Base-by-base conservation (phyloP, 2,888 invertebrate species). In the Eristalis arbustorum region DNA sequence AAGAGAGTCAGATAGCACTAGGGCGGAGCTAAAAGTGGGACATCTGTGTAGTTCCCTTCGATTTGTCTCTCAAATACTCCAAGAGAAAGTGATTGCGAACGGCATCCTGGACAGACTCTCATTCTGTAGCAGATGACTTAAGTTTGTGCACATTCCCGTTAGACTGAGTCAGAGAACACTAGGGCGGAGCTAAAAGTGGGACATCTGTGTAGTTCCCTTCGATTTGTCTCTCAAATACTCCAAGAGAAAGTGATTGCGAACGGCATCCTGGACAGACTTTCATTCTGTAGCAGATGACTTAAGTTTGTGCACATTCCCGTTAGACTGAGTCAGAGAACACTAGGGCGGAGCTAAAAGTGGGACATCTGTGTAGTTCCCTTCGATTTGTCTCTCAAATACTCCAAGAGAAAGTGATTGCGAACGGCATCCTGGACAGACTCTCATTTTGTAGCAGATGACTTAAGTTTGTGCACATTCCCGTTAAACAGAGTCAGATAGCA, bases 31-130 rank as follows among this genome's bases (percentile, higher is more conserved):
- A n/a, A 74, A 81, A 68, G 73, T 81, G 68, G 72, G 82, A 76
- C 71, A 18, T n/a, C 37, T 61, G 59, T 72, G 69, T 34, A 22
- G n/a, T n/a, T 25, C 11, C 34, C 13, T 66, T 69, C 10, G 57
- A 56, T 59, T 64, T 66, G 59, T 82, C 82, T 82, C 75, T 76
- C 59, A 69, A 76, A 75, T n/a, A 59, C 82, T 82, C 82, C 75
- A 25, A 82, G 34, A 82, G 14, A n/a, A 64, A 72, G 11, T 62
- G 56, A 31, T 14, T 49, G 25, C 76, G 49, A 82, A 82, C 71
- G 76, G 66, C 82, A 76, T 72, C 59, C 82, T 82, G 69, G 59
- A 62, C 76, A 75, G 23, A 79, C 49, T 14, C 37, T 66, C 25
- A 79, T 79, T 79, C 56, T 79, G 67, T 25, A 8, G 34, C 71